A percentile compares a stretch with the other conserved stretches of the same genome.
Conservation (phyloP, 2,888 invertebrate genomes). For the Erebia epiphron region DNA sequence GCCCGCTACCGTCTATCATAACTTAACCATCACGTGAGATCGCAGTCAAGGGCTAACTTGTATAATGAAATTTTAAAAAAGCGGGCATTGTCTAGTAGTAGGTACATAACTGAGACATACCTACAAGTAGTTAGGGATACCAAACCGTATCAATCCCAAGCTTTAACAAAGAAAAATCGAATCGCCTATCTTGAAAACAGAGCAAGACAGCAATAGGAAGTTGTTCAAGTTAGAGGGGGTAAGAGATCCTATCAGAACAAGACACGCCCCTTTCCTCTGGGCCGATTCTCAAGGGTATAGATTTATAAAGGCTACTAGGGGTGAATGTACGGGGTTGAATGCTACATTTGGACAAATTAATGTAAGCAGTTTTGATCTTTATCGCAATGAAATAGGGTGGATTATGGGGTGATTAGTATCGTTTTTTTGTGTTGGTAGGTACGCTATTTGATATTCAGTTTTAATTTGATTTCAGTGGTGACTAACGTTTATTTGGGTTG, state of each 20-base stretch:
- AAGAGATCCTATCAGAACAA: slow-evolving; percentile 37
- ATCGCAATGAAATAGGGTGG: slow-evolving; percentile 22
- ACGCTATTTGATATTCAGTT: slow-evolving; percentile 28
- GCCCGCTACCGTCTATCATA: too few relatives aligned
- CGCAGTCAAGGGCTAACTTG: too few relatives aligned
- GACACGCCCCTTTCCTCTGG: slow-evolving; percentile 48
- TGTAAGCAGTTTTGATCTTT: slow-evolving; percentile 30
- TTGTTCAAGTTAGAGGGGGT: slow-evolving; percentile 39
- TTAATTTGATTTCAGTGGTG: slow-evolving; percentile 26
- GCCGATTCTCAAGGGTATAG: slow-evolving; percentile 41
- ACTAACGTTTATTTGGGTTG: slow-evolving; percentile 18
- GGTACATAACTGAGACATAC: slow-evolving; percentile 23
- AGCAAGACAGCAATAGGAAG: slow-evolving; percentile 38
- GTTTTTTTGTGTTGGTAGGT: slow-evolving; percentile 12
- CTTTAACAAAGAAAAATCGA: slow-evolving; percentile 39
- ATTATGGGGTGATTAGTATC: slow-evolving; percentile 17
- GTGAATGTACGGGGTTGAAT: slow-evolving; percentile 36
- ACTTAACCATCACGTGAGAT: too few relatives aligned
- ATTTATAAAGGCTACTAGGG: slow-evolving; percentile 36
- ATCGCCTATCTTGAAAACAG: slow-evolving; percentile 40
- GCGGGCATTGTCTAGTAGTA: neutral
- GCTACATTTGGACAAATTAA: slow-evolving; percentile 33
- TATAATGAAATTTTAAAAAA: too few relatives aligned
- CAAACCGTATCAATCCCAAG: slow-evolving; percentile 32
- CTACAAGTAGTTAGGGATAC: slow-evolving; percentile 18